These are phyloP conservation scores for Gadus macrocephalus DNA, from an alignment of 2,113 vertebrate species.

Conservation along the genomic window DNA sequence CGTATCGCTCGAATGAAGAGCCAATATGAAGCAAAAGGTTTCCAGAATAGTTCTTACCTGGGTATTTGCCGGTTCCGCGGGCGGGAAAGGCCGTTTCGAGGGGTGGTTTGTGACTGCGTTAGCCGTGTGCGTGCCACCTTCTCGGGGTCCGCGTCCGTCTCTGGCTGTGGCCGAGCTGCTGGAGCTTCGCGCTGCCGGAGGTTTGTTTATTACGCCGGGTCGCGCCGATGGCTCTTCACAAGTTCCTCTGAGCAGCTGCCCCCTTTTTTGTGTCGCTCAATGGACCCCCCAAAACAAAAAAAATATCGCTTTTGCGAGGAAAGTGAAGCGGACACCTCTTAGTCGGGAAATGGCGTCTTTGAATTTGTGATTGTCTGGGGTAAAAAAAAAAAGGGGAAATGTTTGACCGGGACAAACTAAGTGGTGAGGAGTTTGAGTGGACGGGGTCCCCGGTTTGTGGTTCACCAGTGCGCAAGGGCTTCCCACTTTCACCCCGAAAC, in stretches of 20 bases:
- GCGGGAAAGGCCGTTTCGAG: neutral
- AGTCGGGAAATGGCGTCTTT: neutral
- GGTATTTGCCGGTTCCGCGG: conserved; percentile 17
- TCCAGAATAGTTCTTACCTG: conserved; percentile 61
- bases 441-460: conserved; percentile 17
- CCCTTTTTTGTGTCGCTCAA: no score
- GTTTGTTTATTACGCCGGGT: no score
- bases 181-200: neutral
- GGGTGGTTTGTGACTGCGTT: conserved; percentile 18
- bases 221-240: neutral
- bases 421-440: conserved; percentile 29
- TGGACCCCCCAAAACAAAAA: no score
- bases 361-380: neutral
- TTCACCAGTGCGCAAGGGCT: conserved; percentile 50
- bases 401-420: neutral
- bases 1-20: conserved; percentile 24
- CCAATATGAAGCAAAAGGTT: conserved; percentile 28
- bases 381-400: neutral
- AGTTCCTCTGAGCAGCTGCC: neutral
- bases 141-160: conserved; percentile 32
- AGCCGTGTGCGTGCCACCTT: conserved; percentile 34
- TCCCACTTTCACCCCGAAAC: neutral
- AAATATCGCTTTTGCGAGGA: no score
- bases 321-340: no score
- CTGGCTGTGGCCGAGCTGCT: neutral